These are phyloP conservation scores for Iphiclides podalirius DNA, from an alignment of 2,888 invertebrate species.

Conservation along the genomic window DNA sequence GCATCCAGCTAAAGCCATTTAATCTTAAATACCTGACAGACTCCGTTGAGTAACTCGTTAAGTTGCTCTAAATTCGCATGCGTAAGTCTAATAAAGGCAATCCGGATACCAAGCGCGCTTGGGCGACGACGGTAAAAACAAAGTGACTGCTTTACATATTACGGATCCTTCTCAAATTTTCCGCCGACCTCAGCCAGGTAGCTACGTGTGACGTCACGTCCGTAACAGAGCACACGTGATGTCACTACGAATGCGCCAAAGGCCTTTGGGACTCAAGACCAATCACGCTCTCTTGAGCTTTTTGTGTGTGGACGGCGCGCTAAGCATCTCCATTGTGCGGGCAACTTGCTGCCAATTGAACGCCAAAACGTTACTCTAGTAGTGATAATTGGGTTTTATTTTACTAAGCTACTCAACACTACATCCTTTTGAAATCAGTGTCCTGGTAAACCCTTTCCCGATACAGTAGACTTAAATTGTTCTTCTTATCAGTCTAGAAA, in stretches of 20 bases:
- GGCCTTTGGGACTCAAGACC: slow-evolving; percentile 43
- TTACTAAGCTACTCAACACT: too few species aligned
- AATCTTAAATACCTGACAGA: slow-evolving; percentile 8
- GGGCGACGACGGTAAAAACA: too few species aligned
- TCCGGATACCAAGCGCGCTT: too few species aligned
- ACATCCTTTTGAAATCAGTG: too few species aligned
- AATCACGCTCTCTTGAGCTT: slow-evolving; percentile 39
- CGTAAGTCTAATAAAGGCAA: slow-evolving; percentile 29
- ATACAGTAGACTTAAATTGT: too few species aligned
- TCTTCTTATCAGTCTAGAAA: too few species aligned
- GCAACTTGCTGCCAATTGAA: slow-evolving; percentile 11
- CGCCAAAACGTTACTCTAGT: slow-evolving; percentile 1
- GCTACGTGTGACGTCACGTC: slow-evolving; percentile 49
- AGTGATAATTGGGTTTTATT: too few species aligned
- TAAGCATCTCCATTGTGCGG: slow-evolving; percentile 22
- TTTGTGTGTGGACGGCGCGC: slow-evolving; percentile 30
- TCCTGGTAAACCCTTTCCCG: too few species aligned
- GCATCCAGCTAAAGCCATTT: slow-evolving; percentile 2
- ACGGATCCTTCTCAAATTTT: slow-evolving; percentile 41
- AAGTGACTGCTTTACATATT: slow-evolving; percentile 46
- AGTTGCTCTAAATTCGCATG: slow-evolving; percentile 3
- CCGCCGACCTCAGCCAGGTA: slow-evolving; percentile 32
- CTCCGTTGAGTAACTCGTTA: slow-evolving; percentile 14
- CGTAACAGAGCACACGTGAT: slow-evolving; percentile 54
- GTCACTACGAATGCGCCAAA: slow-evolving; percentile 42